Conservation (phyloP, 92 coral and sea anemone species). For the Phymanthus crucifer region DNA sequence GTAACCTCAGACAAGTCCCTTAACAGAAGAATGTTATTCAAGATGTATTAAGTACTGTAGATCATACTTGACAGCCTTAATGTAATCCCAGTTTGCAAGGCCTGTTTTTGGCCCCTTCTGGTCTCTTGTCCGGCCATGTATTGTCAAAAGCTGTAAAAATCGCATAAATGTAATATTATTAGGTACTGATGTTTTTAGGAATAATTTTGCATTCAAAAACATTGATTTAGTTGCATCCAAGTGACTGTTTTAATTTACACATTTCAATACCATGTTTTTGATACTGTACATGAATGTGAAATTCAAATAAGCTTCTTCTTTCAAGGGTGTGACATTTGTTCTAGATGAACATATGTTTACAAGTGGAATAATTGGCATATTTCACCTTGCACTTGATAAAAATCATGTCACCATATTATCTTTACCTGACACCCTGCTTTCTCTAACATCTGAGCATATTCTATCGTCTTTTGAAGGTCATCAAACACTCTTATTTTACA, state of each 20-base stretch:
- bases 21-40: not conserved
- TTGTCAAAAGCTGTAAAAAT: slow-evolving; percentile 70
- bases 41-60: no score
- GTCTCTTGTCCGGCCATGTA: slow-evolving; percentile 95
- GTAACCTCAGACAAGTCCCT: no score
- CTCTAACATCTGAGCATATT: slow-evolving; percentile 94
- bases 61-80: slow-evolving; percentile 84
- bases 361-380: no score
- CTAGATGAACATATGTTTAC: no score
- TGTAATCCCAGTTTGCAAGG: slow-evolving; percentile 93
- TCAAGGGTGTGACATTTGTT: no score
- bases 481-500: slow-evolving; percentile 98
- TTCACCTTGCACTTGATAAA: no score
- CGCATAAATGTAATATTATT: not conserved
- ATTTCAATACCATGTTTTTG: no score
- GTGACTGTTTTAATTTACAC: no score
- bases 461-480: slow-evolving; percentile 74
- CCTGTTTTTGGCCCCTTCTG: slow-evolving; percentile 88
- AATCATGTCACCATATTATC: no score
- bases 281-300: no score
- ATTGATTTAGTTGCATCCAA: not conserved
- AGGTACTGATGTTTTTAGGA: no score
- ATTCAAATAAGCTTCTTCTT: no score
- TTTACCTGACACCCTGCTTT: slow-evolving; percentile 96
- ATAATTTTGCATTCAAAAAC: not conserved